Conservation (phyloP, 2,113 vertebrate genomes). For the Tragulus kanchil region DNA sequence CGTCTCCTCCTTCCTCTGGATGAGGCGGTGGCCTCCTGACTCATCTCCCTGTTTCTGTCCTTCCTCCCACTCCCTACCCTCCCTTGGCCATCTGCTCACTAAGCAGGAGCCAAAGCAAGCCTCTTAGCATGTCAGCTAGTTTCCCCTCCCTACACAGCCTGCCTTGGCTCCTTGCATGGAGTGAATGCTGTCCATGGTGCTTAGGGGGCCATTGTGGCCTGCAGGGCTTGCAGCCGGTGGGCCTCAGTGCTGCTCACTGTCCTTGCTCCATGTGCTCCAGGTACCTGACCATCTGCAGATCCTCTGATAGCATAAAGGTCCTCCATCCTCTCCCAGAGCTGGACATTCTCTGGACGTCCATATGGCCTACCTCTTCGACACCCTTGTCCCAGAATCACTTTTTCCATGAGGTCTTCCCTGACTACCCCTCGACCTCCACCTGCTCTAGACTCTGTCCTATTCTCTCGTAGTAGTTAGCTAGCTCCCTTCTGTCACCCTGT, state of each 20-base stretch:
- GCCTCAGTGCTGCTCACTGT: not conserved
- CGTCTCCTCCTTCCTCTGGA: constrained; percentile 31
- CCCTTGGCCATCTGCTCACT: constrained; percentile 75
- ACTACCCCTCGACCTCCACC: not conserved
- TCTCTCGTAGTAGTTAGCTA: not conserved
- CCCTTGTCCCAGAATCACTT: not conserved
- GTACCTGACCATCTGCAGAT: no score
- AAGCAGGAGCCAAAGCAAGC: constrained; percentile 35
- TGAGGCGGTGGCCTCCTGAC: constrained; percentile 69
- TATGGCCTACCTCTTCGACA: no score
- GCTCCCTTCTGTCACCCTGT: not conserved
- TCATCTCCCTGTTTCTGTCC: constrained; percentile 68
- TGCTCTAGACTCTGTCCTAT: not conserved
- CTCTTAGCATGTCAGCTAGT: not conserved
- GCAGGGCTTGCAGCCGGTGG: not conserved
- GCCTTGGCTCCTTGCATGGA: not conserved
- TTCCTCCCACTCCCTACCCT: constrained; percentile 68
- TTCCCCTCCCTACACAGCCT: not conserved
- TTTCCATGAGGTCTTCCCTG: not conserved
- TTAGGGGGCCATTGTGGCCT: accelerated
- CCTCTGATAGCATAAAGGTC: not conserved
- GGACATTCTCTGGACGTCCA: accelerated
- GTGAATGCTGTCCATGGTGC: not conserved
- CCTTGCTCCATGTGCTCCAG: not conserved
- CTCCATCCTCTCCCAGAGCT: not conserved